Evolutionary conservation across 2,797 vertebrate genomes (phyloP).

Genomic region (Austrolebias charrua): DNA sequence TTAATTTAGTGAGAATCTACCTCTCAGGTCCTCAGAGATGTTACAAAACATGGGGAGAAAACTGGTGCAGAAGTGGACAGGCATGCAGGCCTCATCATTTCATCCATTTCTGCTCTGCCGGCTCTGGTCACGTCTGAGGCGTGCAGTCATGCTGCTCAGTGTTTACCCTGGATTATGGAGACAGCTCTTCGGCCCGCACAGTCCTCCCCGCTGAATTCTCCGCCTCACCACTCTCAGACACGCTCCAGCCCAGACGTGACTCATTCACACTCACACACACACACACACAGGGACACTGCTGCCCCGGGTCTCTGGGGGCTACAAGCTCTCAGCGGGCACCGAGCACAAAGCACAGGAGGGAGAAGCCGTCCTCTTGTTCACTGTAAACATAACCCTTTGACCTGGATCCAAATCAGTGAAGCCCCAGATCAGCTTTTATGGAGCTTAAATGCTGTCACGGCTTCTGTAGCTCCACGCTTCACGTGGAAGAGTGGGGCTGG

Average conservation of each 20-base stretch:
- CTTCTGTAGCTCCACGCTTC: slow-evolving; percentile 36
- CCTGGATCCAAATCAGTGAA: slow-evolving; percentile 62
- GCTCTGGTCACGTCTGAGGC: slow-evolving; percentile 74
- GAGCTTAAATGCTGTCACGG: slow-evolving; percentile 57
- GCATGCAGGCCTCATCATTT: slow-evolving; percentile 58
- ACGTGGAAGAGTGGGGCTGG: slow-evolving; percentile 41
- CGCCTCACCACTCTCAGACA: slow-evolving; percentile 77
- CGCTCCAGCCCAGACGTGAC: slow-evolving; percentile 72
- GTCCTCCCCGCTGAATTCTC: slow-evolving; percentile 71
- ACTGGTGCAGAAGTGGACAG: slow-evolving; percentile 42
- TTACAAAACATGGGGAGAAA: slow-evolving; percentile 27
- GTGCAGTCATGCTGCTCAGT: slow-evolving; percentile 77
- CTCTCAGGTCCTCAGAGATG: slow-evolving; percentile 44
- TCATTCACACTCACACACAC: no score
- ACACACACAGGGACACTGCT: slow-evolving; percentile 54
- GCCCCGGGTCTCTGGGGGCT: slow-evolving; percentile 52
- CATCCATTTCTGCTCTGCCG: slow-evolving; percentile 67
- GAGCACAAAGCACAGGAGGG: slow-evolving; percentile 39
- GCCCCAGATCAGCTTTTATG: slow-evolving; percentile 47
- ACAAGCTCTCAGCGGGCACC: slow-evolving; percentile 51
- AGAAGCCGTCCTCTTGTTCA: slow-evolving; percentile 43
- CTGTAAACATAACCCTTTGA: slow-evolving; percentile 64
- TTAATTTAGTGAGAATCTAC: slow-evolving; percentile 60
- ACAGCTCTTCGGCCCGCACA: slow-evolving; percentile 66
- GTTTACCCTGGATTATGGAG: slow-evolving; percentile 79